phyloP scores from a whole-genome alignment of 2,888 invertebrate genomes.

The Caenorhabditis virilis region DNA sequence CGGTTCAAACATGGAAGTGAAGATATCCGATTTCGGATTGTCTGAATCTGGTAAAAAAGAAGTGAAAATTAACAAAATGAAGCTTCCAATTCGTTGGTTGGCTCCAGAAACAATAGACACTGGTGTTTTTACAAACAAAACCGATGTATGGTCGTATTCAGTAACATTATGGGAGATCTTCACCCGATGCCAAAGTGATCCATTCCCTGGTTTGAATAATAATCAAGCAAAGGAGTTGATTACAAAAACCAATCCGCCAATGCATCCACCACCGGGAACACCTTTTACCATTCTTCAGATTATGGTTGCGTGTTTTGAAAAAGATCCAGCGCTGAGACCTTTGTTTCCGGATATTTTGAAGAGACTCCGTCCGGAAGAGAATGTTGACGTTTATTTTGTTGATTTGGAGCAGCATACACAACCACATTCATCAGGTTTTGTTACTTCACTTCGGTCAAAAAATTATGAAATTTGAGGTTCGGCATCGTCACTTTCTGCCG shows the following conservation, averaged over 20 bases:
- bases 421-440: too few relatives aligned
- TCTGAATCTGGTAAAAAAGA: constrained; percentile 33
- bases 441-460: too few relatives aligned
- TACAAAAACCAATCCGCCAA: constrained; percentile 7
- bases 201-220: constrained; percentile 44
- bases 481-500: too few relatives aligned
- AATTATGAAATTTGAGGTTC: too few relatives aligned
- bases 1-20: constrained; percentile 19
- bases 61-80: constrained; percentile 43
- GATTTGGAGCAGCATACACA: background rate
- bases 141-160: constrained; percentile 52
- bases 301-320: constrained; percentile 31
- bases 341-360: constrained; percentile 16
- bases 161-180: constrained; percentile 53
- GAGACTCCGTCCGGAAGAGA: constrained; percentile 15
- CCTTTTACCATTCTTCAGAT: constrained; percentile 19
- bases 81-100: constrained; percentile 56
- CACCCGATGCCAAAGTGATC: constrained; percentile 39
- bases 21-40: constrained; percentile 44
- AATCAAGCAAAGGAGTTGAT: constrained; percentile 35
- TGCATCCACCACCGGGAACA: constrained; percentile 22
- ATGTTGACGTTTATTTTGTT: constrained; percentile 3
- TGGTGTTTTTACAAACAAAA: constrained; percentile 48
- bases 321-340: constrained; percentile 20
- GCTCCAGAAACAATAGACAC: constrained; percentile 49